A percentile compares a stretch with the other conserved stretches of the same genome.
Conservation (phyloP, 2,113 vertebrate species). For the Misgurnus anguillicaudatus region DNA sequence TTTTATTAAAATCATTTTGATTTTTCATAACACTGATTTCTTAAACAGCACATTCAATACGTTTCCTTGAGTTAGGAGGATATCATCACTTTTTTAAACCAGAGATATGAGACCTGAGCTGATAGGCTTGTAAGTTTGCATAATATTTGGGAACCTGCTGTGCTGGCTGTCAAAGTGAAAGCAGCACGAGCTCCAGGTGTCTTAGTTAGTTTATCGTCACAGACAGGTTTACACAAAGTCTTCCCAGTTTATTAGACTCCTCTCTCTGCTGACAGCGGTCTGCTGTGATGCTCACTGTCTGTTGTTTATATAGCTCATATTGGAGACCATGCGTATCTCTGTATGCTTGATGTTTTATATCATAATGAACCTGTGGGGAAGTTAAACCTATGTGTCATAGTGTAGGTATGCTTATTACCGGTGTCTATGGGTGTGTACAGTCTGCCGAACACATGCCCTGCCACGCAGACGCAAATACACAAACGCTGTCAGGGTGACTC, state of each 20-base stretch:
- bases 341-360: neutral
- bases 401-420: neutral
- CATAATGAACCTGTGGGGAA: conserved; percentile 2
- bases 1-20: no score
- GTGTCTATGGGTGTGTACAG: conserved; percentile 34
- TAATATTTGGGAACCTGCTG: conserved; percentile 32
- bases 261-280: neutral
- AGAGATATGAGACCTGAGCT: neutral
- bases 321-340: neutral
- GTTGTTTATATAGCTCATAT: neutral
- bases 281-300: neutral
- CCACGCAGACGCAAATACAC: neutral
- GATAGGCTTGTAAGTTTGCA: conserved; percentile 10
- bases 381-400: neutral
- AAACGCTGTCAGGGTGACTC: conserved; percentile 56
- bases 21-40: neutral
- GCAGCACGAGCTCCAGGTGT: neutral
- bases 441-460: neutral
- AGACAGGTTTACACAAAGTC: neutral
- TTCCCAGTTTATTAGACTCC: conserved; percentile 2
- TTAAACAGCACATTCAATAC: neutral
- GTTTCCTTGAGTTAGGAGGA: neutral
- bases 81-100: neutral
- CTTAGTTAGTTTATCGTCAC: neutral
- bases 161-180: conserved; percentile 24